phyloP scores from a whole-genome alignment of 2,797 vertebrate species.

The Semaprochilodus insignis region DNA sequence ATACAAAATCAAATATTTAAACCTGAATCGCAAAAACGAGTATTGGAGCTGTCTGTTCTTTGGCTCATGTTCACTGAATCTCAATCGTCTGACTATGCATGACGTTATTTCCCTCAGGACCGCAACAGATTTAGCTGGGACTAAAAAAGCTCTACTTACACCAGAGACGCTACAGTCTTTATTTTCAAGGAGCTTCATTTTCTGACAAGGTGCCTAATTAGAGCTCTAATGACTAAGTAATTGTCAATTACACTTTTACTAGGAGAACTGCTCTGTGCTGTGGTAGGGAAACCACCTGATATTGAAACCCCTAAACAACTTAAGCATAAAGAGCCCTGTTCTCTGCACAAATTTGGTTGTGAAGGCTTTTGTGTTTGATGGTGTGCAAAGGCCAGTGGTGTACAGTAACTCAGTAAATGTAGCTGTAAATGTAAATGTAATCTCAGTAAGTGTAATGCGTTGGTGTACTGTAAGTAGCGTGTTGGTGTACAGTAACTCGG shows the following conservation, averaged over 20 bases:
- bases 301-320: background rate
- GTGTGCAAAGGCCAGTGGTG: background rate
- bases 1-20: background rate
- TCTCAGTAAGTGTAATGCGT: too few relatives aligned
- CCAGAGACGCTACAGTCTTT: background rate
- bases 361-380: background rate
- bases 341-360: background rate
- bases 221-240: background rate
- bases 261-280: background rate
- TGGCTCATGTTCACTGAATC: background rate
- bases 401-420: too few relatives aligned
- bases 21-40: background rate
- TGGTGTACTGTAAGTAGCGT: too few relatives aligned
- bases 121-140: background rate
- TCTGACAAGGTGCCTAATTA: background rate
- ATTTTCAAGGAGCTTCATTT: background rate
- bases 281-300: background rate
- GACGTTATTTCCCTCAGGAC: background rate
- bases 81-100: background rate
- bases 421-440: too few relatives aligned
- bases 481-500: too few relatives aligned
- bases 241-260: background rate
- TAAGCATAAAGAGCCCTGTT: background rate
- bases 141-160: background rate
- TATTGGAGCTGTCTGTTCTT: background rate